Conservation (phyloP, 2,113 vertebrate genomes). For the Salminus brasiliensis region DNA sequence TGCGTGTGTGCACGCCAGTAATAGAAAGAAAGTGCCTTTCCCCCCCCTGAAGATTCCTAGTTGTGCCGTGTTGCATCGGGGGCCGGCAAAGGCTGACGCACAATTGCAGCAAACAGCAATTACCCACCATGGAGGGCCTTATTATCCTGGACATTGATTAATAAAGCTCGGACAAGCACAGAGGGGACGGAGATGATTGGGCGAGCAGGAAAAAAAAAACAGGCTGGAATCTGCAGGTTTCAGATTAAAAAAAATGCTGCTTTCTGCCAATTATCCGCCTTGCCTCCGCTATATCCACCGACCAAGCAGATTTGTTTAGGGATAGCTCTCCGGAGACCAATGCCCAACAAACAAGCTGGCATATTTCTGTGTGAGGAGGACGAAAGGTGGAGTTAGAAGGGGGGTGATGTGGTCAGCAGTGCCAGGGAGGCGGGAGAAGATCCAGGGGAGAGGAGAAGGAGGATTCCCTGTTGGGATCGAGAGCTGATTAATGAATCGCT, state of each 20-base stretch:
- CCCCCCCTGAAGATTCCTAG: slow-evolving; percentile 43
- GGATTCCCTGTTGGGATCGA: slow-evolving; percentile 57
- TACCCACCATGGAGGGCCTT: slow-evolving; percentile 56
- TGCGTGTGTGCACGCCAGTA: no score
- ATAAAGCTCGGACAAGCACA: slow-evolving; percentile 63
- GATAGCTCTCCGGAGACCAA: slow-evolving; percentile 66
- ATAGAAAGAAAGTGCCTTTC: slow-evolving; percentile 22
- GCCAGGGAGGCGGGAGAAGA: slow-evolving; percentile 32
- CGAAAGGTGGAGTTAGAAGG: slow-evolving; percentile 27
- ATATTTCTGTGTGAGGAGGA: slow-evolving; percentile 64
- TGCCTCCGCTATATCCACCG: slow-evolving; percentile 55
- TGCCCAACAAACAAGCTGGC: slow-evolving; percentile 60
- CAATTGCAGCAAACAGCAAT: slow-evolving; percentile 56
- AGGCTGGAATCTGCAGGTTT: slow-evolving; percentile 69
- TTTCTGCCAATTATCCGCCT: slow-evolving; percentile 71
- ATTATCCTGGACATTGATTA: slow-evolving; percentile 71
- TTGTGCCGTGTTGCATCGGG: slow-evolving; percentile 47
- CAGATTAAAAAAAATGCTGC: slow-evolving; percentile 71
- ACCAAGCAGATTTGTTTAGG: slow-evolving; percentile 64
- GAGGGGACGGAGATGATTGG: slow-evolving; percentile 61
- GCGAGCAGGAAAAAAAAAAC: slow-evolving; percentile 46
- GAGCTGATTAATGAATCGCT: slow-evolving; percentile 76
- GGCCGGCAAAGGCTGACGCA: slow-evolving; percentile 53
- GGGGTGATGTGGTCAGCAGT: slow-evolving; percentile 40
- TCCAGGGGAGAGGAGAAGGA: slow-evolving; percentile 28